Evolutionary conservation across 2,113 vertebrate species (phyloP), one percentile per base, ranked within the genome.

Genomic region (Syngnathus floridae): DNA sequence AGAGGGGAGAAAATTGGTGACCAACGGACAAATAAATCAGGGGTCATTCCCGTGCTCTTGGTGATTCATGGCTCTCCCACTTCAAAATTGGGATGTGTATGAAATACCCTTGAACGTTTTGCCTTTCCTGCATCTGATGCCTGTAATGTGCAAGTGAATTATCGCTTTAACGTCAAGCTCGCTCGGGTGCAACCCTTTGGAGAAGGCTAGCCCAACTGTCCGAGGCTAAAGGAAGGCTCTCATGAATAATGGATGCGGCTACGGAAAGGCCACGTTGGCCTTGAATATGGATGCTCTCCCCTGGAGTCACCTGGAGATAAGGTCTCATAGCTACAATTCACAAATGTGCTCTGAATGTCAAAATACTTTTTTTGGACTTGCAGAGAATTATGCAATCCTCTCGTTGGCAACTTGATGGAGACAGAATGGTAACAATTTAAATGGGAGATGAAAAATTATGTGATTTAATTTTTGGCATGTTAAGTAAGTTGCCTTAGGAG

Each of bases 211-310:
- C 72, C 67, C 77, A 46, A 64, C 62, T 65, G 70, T 66, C 75
- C 71, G 65, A 75, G 62, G 59, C 59, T 64, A 60, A 64, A 78
- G 69, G 68, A 75, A 59, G 51, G 62, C 22, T 58, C 69, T 76
- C 71, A 85, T 86, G 81, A 85, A 87, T 87, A 82, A 84, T 84
- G 67, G 73, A 85, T 80, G 65, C 40, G 26, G 9, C 69, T 14
- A 69, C 82, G 77, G 77, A 82, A 78, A 65, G 74, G 68, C 69
- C 16, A 65, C 74, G 82, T 81, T 77, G 62, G 71, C 59, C 69
- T 76, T 81, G 79, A 84, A 87, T 87, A 84, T 72, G 75, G 81
- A 84, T 87, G 76, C 67, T 70, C 76, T 81, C 66, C 76, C 80
- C 80, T 82, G 83, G 78, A 79, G 82, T 81, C 79, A 84, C 78